Conservation (phyloP, 2,113 vertebrate species). For the Hypomesus transpacificus region DNA sequence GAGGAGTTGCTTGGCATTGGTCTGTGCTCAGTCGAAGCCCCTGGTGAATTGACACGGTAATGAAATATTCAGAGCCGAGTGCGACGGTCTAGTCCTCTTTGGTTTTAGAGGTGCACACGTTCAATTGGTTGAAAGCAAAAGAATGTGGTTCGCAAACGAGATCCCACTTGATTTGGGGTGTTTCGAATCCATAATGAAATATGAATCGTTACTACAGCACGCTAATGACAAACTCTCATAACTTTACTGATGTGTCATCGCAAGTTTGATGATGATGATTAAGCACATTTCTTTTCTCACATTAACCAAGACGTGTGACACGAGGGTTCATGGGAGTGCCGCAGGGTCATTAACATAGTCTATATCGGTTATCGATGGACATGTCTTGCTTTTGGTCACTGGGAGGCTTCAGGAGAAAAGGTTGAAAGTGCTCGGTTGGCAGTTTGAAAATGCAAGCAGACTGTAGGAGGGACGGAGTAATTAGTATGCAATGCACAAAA, state of each 20-base stretch:
- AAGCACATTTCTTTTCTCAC: conserved; percentile 18
- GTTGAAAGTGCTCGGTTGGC: conserved; percentile 30
- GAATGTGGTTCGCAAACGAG: no score
- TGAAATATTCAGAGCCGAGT: no score
- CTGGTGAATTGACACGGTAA: no score
- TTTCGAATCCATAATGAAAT: no score
- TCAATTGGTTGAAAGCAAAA: no score
- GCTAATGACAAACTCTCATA: no score
- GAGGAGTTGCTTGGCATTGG: no score
- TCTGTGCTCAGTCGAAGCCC: no score
- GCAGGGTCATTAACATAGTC: conserved; percentile 38
- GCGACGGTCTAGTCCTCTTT: no score
- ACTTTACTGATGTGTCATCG: not conserved
- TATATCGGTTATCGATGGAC: conserved; percentile 30
- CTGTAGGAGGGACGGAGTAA: not conserved
- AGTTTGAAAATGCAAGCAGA: conserved; percentile 6
- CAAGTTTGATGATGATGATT: conserved; percentile 23
- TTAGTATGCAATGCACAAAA: conserved; percentile 24
- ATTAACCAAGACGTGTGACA: conserved; percentile 34
- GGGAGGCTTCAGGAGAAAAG: conserved; percentile 25
- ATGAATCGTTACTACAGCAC: no score
- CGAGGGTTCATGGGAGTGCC: not conserved
- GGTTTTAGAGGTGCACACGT: no score
- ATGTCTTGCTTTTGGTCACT: conserved; percentile 19
- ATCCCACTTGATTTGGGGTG: no score